Conservation (phyloP, 2,888 invertebrate species). For the Emmelina monodactyla region DNA sequence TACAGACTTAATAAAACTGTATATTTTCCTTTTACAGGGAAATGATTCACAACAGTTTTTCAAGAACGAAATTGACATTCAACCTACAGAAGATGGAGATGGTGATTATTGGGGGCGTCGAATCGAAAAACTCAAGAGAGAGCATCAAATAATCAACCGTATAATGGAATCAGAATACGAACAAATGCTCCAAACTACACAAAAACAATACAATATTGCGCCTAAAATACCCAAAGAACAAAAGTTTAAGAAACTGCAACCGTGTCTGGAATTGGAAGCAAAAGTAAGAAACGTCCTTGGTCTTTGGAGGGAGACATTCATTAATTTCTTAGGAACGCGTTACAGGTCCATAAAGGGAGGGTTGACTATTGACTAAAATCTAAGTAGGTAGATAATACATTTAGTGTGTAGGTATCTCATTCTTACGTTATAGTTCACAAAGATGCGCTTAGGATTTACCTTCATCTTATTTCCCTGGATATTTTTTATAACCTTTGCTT, state of each 20-base stretch:
- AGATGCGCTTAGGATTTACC: no score
- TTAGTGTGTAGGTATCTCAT: no score
- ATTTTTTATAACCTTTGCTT: no score
- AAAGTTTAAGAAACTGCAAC: conserved; percentile 38
- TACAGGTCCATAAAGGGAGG: no score
- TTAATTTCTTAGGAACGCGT: no score
- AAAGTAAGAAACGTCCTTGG: conserved; percentile 43
- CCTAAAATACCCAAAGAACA: conserved; percentile 27
- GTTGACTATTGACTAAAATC: no score
- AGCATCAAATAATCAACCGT: conserved; percentile 47
- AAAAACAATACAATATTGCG: conserved; percentile 24
- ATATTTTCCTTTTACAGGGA: conserved; percentile 25
- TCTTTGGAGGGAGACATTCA: no score
- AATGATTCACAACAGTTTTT: conserved; percentile 26
- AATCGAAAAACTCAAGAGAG: conserved; percentile 43
- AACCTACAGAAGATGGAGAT: conserved; percentile 26
- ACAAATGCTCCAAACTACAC: conserved; percentile 36
- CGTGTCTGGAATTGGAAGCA: conserved; percentile 41
- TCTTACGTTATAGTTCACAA: no score
- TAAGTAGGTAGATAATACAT: no score
- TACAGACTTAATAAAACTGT: no score
- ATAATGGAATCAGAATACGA: conserved; percentile 49
- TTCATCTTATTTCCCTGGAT: no score
- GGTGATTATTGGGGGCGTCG: conserved; percentile 45
- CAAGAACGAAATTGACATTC: conserved; percentile 21